Conservation (phyloP, 1,140 invertebrate genomes). For the Sitophilus oryzae region DNA sequence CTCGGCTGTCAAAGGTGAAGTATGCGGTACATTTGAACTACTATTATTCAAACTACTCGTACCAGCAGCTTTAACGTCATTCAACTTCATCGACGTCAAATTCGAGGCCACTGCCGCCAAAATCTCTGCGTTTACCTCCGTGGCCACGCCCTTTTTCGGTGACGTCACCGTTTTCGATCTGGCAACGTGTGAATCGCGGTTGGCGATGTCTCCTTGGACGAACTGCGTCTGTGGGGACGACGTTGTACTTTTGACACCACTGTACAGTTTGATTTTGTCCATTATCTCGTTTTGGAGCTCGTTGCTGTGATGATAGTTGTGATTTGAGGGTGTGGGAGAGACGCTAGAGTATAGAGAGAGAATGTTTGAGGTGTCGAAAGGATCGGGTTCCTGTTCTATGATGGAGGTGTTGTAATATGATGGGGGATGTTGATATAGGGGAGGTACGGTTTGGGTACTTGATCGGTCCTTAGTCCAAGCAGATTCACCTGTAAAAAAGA, state of each 20-base stretch:
- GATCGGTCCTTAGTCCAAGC: slow-evolving; percentile 14
- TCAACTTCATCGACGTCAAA: slow-evolving; percentile 24
- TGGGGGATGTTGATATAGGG: slow-evolving; percentile 49
- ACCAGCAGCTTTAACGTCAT: background rate
- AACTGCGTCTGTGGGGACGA: slow-evolving; percentile 13
- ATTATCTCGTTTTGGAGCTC: slow-evolving; percentile 20
- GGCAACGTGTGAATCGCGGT: slow-evolving; percentile 23
- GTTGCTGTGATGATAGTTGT: background rate
- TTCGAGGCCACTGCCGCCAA: slow-evolving; percentile 16
- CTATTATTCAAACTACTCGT: background rate
- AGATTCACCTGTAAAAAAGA: slow-evolving; percentile 8
- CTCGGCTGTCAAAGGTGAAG: no score
- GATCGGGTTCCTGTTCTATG: slow-evolving; percentile 41
- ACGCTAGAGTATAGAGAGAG: slow-evolving; percentile 9
- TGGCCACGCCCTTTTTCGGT: slow-evolving; percentile 26
- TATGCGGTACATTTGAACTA: background rate
- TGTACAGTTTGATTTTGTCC: slow-evolving; percentile 20
- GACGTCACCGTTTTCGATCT: slow-evolving; percentile 24
- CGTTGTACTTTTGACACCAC: background rate
- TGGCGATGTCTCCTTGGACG: slow-evolving; percentile 29
- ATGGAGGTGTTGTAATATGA: slow-evolving; percentile 44
- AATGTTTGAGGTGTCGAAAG: slow-evolving; percentile 55
- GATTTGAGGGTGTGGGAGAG: background rate
- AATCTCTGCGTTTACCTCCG: slow-evolving; percentile 11
- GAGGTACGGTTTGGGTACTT: slow-evolving; percentile 41